These are phyloP conservation scores for Platorchestia sp. DNA, from an alignment of 1,140 invertebrate species.

Conservation along the genomic window DNA sequence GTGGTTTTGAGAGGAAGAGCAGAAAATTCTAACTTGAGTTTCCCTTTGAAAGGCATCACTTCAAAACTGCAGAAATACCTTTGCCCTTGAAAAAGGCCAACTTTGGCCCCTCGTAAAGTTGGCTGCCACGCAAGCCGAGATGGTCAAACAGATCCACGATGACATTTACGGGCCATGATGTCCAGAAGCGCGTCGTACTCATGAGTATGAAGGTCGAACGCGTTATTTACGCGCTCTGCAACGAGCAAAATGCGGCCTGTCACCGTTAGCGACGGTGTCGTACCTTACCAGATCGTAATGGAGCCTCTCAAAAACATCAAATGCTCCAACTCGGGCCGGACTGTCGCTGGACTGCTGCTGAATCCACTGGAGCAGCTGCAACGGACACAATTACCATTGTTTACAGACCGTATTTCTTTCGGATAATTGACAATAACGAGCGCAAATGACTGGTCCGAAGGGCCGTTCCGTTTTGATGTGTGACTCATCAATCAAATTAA, in stretches of 20 bases:
- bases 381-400: conserved; percentile 21
- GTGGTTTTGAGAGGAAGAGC: too few relatives aligned
- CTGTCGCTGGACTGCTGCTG: neutral
- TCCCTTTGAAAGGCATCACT: neutral
- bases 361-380: neutral
- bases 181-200: neutral
- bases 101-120: neutral
- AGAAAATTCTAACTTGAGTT: too few relatives aligned
- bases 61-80: neutral
- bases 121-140: neutral
- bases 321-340: neutral
- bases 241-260: neutral
- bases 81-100: neutral
- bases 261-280: neutral
- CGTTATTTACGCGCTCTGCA: neutral
- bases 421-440: conserved; percentile 29
- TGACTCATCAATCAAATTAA: neutral
- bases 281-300: neutral
- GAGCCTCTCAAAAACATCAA: neutral
- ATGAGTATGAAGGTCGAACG: neutral
- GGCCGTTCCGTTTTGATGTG: neutral
- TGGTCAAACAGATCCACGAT: neutral
- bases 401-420: neutral
- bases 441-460: neutral
- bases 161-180: neutral